phyloP scores from a whole-genome alignment of 2,888 invertebrate species.

The Hedychridium roseum region DNA sequence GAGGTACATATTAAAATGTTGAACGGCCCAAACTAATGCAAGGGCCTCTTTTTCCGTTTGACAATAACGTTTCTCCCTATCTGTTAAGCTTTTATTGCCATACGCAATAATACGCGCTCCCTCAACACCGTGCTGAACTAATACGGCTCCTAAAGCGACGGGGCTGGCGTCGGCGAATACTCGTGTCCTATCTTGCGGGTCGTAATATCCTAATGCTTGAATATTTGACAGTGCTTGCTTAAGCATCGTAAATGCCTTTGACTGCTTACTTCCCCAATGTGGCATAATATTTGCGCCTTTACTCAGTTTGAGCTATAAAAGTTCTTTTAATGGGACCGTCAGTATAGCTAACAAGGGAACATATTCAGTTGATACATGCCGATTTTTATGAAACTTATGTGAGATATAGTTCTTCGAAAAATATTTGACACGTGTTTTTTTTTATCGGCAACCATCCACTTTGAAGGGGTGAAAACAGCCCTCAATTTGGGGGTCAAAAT shows the following conservation, averaged over 20 bases:
- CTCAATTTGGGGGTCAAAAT: no score
- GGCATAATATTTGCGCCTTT: background rate
- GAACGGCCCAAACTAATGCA: conserved; percentile 27
- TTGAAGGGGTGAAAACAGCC: no score
- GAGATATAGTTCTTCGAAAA: no score
- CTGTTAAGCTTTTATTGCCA: conserved; percentile 53
- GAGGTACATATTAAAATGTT: conserved; percentile 53
- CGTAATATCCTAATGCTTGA: conserved; percentile 43
- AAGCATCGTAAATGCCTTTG: background rate
- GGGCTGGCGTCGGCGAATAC: conserved; percentile 53
- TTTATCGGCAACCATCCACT: no score
- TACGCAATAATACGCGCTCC: conserved; percentile 52
- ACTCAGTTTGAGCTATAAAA: background rate
- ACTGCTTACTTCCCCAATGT: background rate
- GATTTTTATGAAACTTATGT: no score
- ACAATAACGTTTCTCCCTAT: conserved; percentile 43
- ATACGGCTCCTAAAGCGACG: conserved; percentile 46
- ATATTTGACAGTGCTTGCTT: conserved; percentile 18
- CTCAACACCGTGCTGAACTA: conserved; percentile 38
- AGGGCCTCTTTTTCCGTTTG: conserved; percentile 37
- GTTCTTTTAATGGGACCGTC: no score
- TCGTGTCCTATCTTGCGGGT: conserved; percentile 40
- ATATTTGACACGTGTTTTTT: no score
- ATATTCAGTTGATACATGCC: no score
- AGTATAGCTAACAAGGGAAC: no score